Conservation (phyloP, 2,113 vertebrate genomes). For the Corydoras sp. region DNA sequence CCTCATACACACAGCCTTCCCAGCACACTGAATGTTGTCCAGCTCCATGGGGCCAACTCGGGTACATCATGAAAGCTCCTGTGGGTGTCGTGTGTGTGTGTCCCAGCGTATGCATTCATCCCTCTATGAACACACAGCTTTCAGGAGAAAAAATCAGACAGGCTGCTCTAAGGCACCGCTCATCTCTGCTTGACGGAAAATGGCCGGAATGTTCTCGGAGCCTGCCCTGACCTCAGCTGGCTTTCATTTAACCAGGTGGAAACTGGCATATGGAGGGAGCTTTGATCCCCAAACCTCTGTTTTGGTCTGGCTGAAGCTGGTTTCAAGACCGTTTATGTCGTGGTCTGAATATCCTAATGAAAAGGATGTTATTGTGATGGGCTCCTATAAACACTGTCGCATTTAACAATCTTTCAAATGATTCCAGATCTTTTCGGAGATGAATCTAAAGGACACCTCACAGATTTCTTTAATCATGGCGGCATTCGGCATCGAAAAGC, state of each 20-base stretch:
- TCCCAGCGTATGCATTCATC: constrained; percentile 14
- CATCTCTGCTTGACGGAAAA: constrained; percentile 20
- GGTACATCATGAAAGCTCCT: no score
- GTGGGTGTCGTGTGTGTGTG: background rate
- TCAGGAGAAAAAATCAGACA: background rate
- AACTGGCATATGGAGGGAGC: constrained; percentile 28
- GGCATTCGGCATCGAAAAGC: no score
- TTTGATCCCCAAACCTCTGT: constrained; percentile 33
- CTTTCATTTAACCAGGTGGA: constrained; percentile 34
- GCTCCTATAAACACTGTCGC: background rate
- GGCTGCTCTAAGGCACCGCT: constrained; percentile 27
- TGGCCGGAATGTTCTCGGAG: constrained; percentile 25
- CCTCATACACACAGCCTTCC: no score
- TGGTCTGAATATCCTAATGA: background rate
- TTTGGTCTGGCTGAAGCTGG: constrained; percentile 13
- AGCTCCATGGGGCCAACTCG: no score
- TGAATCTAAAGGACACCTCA: no score
- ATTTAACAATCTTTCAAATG: no score
- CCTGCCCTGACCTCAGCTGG: constrained; percentile 34
- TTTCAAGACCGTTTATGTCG: constrained; percentile 13
- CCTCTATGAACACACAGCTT: no score
- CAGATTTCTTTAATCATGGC: no score
- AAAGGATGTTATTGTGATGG: background rate
- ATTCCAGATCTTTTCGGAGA: no score
- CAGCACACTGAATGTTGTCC: no score